Base-by-base conservation (phyloP, 1,140 invertebrate species). In the Drosophila subobscura region DNA sequence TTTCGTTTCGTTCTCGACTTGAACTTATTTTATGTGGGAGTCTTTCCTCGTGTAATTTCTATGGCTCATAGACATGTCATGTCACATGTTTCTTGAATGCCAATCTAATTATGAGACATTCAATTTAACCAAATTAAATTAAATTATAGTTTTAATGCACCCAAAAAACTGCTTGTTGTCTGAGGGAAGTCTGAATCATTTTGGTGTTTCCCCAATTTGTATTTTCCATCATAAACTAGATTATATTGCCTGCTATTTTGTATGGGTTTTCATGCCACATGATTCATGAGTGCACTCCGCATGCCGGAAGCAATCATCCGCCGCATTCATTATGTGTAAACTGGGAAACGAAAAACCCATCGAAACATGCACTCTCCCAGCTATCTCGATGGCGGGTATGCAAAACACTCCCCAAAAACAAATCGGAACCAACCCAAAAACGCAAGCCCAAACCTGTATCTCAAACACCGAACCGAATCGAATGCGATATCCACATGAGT, bases 331-430 rank as follows among this genome's bases (percentile, higher is more conserved):
- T 46, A 68, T 53, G 27, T n/a, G 50, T 5, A 67, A 56, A 68
- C 44, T 20, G 44, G 65, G 64, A 70, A 70, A 68, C 49, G 10
- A 8, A 12, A 55, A 33, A 67, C 20, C 42, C 49, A 68, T 68
- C 50, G 14, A 64, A 67, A 68, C 65, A 68, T 68, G 65, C 65
- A 68, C 65, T 55, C 63, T 51, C 63, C 29, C 29, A 33, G 7
- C 8, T 8, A 7, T 29, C 6, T 29, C 6, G 27, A 33, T 33
- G 12, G 42, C 33, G 23, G 8, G 59, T 68, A 68, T 68, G 66
- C 66, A 70, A 70, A 70, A 70, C 66, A 70, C 66, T 68, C 66
- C 66, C 66, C 33, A 37, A 70, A 64, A 63, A 44, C 0, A 20
- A 66, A 67, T 68, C 65, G 65, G 63, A 68, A 68, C 65, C 65